These are phyloP conservation scores for Diglossa brunneiventris DNA, from an alignment of 2,113 vertebrate genomes.

Conservation along the genomic window DNA sequence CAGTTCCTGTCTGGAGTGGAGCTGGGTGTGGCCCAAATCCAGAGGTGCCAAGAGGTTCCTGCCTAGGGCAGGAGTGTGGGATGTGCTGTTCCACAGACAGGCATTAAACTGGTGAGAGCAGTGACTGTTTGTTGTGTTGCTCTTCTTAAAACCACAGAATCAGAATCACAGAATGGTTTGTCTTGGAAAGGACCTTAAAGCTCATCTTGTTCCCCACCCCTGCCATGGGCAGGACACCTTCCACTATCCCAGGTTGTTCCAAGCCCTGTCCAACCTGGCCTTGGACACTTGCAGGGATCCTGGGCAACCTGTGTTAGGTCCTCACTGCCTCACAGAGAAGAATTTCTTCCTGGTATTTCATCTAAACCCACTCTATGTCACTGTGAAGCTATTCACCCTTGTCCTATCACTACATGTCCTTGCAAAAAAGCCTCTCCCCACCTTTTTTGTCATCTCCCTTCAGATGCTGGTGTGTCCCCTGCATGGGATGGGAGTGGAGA, in stretches of 20 bases:
- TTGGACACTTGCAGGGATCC: not conserved
- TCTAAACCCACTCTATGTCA: not conserved
- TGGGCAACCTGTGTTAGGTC: not conserved
- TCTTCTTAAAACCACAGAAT: not conserved
- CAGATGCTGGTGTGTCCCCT: not conserved
- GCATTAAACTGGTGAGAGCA: not conserved
- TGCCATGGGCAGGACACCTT: not conserved
- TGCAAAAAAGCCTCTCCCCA: not conserved
- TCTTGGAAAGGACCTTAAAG: not conserved
- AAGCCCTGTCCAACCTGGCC: fast-evolving
- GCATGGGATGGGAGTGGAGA: not conserved
- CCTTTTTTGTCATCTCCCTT: not conserved
- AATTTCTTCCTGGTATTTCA: not conserved
- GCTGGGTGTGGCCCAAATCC: not conserved
- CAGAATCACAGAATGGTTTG: not conserved
- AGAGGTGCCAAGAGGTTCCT: not conserved
- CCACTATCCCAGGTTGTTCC: not conserved
- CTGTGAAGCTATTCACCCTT: not conserved
- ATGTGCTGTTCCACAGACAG: not conserved
- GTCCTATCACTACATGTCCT: not conserved
- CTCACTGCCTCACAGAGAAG: not conserved
- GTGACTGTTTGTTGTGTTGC: not conserved
- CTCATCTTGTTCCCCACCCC: fast-evolving
- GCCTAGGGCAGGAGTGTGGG: not conserved
- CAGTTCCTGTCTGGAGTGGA: fast-evolving